A percentile compares a stretch with the other conserved stretches of the same genome.
Conservation (phyloP, 2,797 vertebrate species). For the Menidia menidia region DNA sequence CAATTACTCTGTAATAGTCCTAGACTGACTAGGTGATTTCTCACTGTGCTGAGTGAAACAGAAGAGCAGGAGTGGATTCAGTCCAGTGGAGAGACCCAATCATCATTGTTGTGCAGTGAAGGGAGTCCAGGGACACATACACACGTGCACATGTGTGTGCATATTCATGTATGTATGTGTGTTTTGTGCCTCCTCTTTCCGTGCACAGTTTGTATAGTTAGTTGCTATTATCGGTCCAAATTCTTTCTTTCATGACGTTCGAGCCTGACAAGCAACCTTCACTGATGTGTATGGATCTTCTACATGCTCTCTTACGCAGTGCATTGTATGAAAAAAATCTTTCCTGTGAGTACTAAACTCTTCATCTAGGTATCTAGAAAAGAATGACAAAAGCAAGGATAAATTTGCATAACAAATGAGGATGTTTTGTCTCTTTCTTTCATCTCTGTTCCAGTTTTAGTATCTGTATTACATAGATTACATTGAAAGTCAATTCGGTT, state of each 20-base stretch:
- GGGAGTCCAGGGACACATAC: conserved; percentile 61
- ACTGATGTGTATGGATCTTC: neutral
- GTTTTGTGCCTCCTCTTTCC: conserved; percentile 1
- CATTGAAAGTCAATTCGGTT: conserved; percentile 43
- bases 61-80: conserved; percentile 72
- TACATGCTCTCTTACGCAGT: conserved; percentile 13
- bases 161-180: neutral
- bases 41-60: conserved; percentile 75
- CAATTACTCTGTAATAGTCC: conserved; percentile 84
- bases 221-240: conserved; percentile 60
- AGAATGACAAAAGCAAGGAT: neutral
- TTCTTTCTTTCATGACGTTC: conserved; percentile 30
- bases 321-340: conserved; percentile 16
- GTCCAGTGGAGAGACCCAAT: conserved; percentile 79
- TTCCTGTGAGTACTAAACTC: neutral
- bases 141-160: neutral
- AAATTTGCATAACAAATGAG: conserved; percentile 17
- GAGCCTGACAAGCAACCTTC: no score
- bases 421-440: conserved; percentile 17
- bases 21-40: conserved; percentile 79
- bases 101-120: conserved; percentile 70
- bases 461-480: conserved; percentile 10
- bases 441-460: conserved; percentile 8
- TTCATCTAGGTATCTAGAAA: conserved; percentile 2
- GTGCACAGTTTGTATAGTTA: conserved; percentile 41